phyloP scores from a whole-genome alignment of 1,140 invertebrate genomes.

The Anoplophora glabripennis region DNA sequence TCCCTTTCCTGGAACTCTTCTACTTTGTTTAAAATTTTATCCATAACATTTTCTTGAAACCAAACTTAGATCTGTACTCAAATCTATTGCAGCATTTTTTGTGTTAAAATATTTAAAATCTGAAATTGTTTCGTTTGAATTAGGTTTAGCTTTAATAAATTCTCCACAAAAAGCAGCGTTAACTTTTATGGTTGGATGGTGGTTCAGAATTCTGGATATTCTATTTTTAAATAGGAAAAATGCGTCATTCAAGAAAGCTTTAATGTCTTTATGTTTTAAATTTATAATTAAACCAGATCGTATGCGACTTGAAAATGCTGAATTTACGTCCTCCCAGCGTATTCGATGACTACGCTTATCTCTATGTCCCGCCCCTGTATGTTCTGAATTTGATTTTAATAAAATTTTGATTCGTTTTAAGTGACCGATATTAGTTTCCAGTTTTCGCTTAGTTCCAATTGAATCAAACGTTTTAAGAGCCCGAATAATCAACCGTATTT shows the following conservation, averaged over 20 bases:
- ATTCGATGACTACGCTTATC: not conserved
- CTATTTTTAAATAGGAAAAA: not conserved
- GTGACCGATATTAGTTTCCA: too few relatives aligned
- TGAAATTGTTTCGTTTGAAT: not conserved
- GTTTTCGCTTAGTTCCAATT: too few relatives aligned
- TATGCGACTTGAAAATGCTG: not conserved
- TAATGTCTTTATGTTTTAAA: not conserved
- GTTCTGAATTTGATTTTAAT: too few relatives aligned
- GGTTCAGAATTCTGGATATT: not conserved
- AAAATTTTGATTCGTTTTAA: too few relatives aligned
- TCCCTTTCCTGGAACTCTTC: not conserved
- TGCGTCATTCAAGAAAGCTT: not conserved
- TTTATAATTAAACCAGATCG: not conserved
- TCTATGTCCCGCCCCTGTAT: too few relatives aligned
- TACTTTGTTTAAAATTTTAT: not conserved
- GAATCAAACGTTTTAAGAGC: too few relatives aligned
- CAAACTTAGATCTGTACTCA: not conserved
- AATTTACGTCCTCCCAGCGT: not conserved
- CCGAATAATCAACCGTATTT: too few relatives aligned
- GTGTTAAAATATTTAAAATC: not conserved
- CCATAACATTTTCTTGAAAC: not conserved
- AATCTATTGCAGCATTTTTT: not conserved
- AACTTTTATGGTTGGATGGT: not conserved
- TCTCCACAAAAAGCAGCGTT: constrained; percentile 1
- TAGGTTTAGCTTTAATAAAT: not conserved